Percentiles rank a stretch among this genome's conserved stretches.
These are phyloP conservation scores for Drosophila bunnanda DNA, from an alignment of 2,888 invertebrate genomes.

Conservation along the genomic window DNA sequence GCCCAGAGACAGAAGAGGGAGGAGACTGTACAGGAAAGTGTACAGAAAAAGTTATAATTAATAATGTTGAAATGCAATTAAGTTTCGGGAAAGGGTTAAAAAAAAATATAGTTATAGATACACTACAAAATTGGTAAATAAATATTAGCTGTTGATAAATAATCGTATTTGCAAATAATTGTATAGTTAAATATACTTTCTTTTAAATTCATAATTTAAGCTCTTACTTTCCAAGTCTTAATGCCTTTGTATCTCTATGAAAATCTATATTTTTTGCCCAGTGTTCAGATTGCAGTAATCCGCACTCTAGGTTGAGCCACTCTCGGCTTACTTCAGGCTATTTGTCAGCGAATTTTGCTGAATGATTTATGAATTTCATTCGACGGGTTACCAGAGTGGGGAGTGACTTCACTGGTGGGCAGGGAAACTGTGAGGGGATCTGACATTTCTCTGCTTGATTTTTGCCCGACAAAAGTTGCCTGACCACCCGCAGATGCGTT, in stretches of 20 bases:
- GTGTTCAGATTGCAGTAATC: constrained; percentile 2
- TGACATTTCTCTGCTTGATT: constrained; percentile 43
- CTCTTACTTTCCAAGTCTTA: too few relatives aligned
- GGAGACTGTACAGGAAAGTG: background rate
- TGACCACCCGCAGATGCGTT: constrained; percentile 55
- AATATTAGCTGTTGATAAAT: background rate
- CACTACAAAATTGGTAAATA: background rate
- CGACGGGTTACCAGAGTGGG: background rate
- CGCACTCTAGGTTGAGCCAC: constrained; percentile 19
- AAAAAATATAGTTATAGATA: background rate
- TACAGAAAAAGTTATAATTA: constrained; percentile 15
- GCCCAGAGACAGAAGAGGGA: background rate
- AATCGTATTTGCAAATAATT: background rate
- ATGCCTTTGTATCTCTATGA: background rate
- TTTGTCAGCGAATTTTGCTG: constrained; percentile 40
- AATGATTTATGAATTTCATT: constrained; percentile 39
- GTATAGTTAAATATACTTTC: background rate
- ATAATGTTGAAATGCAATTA: constrained; percentile 17
- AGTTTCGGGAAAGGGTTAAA: background rate
- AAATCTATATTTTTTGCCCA: background rate
- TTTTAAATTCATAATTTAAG: too few relatives aligned
- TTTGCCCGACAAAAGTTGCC: constrained; percentile 29
- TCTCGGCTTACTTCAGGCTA: constrained; percentile 26
- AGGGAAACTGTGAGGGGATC: background rate
- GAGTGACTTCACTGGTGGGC: constrained; percentile 1